Conservation (phyloP, 2,888 invertebrate genomes). For the Oeneis ivallda region DNA sequence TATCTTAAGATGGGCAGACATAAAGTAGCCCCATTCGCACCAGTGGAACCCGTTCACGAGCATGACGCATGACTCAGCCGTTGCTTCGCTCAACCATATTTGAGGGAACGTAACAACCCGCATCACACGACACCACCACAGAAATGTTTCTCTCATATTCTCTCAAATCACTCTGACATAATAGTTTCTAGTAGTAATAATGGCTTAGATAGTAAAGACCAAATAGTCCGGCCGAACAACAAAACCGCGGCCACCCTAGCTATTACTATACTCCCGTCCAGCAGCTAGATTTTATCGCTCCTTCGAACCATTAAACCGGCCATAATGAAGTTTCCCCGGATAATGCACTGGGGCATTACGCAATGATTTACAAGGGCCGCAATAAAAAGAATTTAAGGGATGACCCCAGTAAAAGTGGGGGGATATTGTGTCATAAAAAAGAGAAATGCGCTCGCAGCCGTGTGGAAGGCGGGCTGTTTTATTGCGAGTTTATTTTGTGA, state of each 20-base stretch:
- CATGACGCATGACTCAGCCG: no score
- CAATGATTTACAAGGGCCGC: constrained; percentile 80
- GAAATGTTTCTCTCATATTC: no score
- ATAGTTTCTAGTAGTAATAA: no score
- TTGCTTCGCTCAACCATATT: no score
- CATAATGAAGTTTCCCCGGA: constrained; percentile 81
- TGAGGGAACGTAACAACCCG: no score
- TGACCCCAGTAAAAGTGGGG: constrained; percentile 72
- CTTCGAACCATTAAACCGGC: constrained; percentile 80
- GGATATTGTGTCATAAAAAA: constrained; percentile 68
- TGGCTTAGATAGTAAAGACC: no score
- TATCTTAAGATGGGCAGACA: no score
- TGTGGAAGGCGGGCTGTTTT: constrained; percentile 48
- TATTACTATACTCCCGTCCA: constrained; percentile 56
- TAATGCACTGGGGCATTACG: constrained; percentile 80
- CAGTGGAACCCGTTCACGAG: no score
- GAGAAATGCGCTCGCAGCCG: constrained; percentile 66
- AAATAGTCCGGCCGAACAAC: constrained; percentile 23
- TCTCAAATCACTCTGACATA: background rate
- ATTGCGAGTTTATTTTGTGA: constrained; percentile 5
- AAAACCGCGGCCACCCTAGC: constrained; percentile 47
- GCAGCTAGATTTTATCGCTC: constrained; percentile 79
- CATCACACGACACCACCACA: no score
- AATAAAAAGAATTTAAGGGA: constrained; percentile 82
- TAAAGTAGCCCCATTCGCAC: no score